phyloP scores from a whole-genome alignment of 1,140 invertebrate genomes.

The Penaeus chinensis region DNA sequence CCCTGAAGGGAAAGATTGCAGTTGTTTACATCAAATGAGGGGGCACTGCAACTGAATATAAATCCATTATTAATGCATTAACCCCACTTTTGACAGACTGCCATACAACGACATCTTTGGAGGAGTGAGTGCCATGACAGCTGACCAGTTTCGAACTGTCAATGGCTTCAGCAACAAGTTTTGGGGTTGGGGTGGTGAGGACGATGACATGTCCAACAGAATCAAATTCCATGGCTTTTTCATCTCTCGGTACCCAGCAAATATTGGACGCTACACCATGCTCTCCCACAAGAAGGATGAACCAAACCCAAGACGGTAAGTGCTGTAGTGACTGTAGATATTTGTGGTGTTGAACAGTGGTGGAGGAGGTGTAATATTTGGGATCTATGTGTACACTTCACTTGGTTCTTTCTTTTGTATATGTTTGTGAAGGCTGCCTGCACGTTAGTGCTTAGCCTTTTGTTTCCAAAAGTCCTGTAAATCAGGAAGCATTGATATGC shows the following conservation, averaged over 20 bases:
- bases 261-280: constrained; percentile 58
- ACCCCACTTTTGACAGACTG: constrained; percentile 68
- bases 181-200: constrained; percentile 77
- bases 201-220: constrained; percentile 52
- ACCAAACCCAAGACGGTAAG: constrained; percentile 54
- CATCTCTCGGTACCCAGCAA: constrained; percentile 65
- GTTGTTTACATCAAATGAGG: no score
- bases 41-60: no score
- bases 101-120: constrained; percentile 73
- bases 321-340: neutral
- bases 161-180: constrained; percentile 79
- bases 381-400: no score
- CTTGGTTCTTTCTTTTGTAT: no score
- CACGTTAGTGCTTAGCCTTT: no score
- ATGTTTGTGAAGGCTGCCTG: no score
- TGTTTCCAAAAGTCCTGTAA: no score
- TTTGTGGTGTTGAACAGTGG: constrained; percentile 71
- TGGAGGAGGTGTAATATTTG: no score
- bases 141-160: constrained; percentile 74
- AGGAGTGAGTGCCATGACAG: constrained; percentile 74
- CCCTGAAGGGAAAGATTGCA: no score
- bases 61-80: no score
- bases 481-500: no score
- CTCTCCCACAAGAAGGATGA: constrained; percentile 47
- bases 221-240: constrained; percentile 60